Percentiles rank a stretch among this genome's conserved stretches.
These are phyloP conservation scores for Agonopterix alstromeriana DNA, from an alignment of 2,888 invertebrate species.

Conservation along the genomic window DNA sequence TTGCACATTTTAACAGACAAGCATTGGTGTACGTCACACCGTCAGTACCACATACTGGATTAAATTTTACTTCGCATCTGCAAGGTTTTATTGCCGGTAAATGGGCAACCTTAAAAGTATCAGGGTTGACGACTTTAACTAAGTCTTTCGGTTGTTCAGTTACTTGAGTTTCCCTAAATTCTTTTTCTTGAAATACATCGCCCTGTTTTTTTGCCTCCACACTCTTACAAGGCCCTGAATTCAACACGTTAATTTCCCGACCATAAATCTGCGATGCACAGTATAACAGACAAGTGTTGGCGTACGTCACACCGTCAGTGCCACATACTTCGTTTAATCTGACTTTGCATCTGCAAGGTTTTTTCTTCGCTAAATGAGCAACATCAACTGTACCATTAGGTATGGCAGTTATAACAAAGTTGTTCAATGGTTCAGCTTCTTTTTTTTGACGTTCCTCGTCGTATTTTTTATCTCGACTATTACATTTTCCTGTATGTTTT, in stretches of 20 bases:
- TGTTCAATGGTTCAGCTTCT: slow-evolving; percentile 4
- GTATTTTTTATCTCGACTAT: slow-evolving; percentile 9
- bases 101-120: slow-evolving; percentile 6
- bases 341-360: slow-evolving; percentile 21
- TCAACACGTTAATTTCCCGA: no score
- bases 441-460: neutral
- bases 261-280: slow-evolving; percentile 15
- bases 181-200: no score
- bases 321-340: slow-evolving; percentile 30
- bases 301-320: slow-evolving; percentile 29
- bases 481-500: no score
- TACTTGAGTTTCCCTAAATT: slow-evolving; percentile 8
- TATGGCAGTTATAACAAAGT: no score
- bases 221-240: no score
- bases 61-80: slow-evolving; percentile 21
- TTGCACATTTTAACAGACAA: slow-evolving; percentile 29
- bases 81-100: slow-evolving; percentile 13
- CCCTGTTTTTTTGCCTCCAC: no score
- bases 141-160: slow-evolving; percentile 1
- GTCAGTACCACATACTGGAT: slow-evolving; percentile 33
- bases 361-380: slow-evolving; percentile 5
- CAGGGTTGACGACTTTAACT: neutral
- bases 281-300: slow-evolving; percentile 28
- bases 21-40: slow-evolving; percentile 30
- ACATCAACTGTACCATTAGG: no score